Base-by-base conservation (phyloP, 2,797 vertebrate species). In the Oreochromis mossambicus region DNA sequence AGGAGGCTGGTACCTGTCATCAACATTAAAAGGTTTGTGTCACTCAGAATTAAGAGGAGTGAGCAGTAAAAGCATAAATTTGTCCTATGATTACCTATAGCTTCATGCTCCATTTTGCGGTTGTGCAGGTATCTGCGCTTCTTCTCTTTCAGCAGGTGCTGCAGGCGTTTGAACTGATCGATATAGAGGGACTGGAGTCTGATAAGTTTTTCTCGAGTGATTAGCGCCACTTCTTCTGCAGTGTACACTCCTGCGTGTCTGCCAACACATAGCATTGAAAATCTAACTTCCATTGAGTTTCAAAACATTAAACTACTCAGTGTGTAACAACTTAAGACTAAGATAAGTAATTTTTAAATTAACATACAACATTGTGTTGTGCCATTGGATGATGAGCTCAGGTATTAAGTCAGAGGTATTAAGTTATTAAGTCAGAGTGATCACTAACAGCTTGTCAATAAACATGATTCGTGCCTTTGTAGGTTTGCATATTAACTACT, bases 231-330 rank as follows among this genome's bases (percentile, higher is more conserved):
- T 92, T 99, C 99, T 93, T 99, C 98, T 0, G 98, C 98, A 0
- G 98, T 99, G 94, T 99, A 99, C 5, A 99, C 97, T 0, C 98
- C 98, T 1, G 98, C 98, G 14, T 99, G 99, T 91, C 98, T 99
- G 86, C 1, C 85, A 82, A 54, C 14, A 32, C 15, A 78, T 14
- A 76, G 13, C 26, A 34, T 41, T 32, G 26, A 15, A 32, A 48
- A 32, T 73, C 15, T 48, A 73, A 73, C 1, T 11, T 73, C 43
- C 15, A 48, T 26, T 48, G 15, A 29, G 13, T 19, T 73, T 73
- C 68, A 48, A 73, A 73, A 48, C 9, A 26, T 48, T 46, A 46
- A 29, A 48, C 41, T 29, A 48, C 21, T 46, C 38, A 70, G 43
- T 48, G 6, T 46, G 24, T 29, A 48, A 48, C 41, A 48, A 73